These are phyloP conservation scores for Aspidapion aeneum DNA, from an alignment of 2,888 invertebrate species.

Conservation along the genomic window DNA sequence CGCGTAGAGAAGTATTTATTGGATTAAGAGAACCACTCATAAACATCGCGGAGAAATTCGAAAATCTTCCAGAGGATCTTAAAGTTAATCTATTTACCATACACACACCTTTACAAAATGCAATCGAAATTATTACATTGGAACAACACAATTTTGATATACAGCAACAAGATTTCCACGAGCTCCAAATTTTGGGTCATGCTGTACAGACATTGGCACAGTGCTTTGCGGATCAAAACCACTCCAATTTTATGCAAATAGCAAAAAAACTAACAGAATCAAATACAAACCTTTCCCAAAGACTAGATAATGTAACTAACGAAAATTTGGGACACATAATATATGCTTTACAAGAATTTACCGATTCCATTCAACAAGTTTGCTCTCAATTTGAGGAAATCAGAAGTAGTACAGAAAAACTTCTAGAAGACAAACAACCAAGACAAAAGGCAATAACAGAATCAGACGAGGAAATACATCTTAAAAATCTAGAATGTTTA, in stretches of 20 bases:
- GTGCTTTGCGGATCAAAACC: constrained; percentile 11
- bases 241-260: constrained; percentile 12
- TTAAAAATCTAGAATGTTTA: constrained; percentile 18
- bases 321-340: constrained; percentile 28
- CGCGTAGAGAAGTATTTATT: constrained; percentile 32
- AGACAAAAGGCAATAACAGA: constrained; percentile 17
- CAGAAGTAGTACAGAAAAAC: neutral
- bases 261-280: constrained; percentile 8
- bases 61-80: constrained; percentile 33
- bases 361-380: constrained; percentile 22
- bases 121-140: constrained; percentile 41
- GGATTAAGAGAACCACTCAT: constrained; percentile 35
- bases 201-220: constrained; percentile 5
- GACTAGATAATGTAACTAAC: constrained; percentile 23
- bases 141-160: constrained; percentile 41
- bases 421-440: neutral
- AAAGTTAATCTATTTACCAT: constrained; percentile 31
- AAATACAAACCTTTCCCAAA: constrained; percentile 10
- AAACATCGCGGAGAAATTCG: constrained; percentile 37
- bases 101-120: constrained; percentile 37
- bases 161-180: constrained; percentile 20
- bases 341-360: constrained; percentile 26
- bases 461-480: constrained; percentile 17
- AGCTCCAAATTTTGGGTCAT: constrained; percentile 17
- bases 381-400: constrained; percentile 18